These are phyloP conservation scores for Steatocranus sp. DNA, from an alignment of 2,797 vertebrate species.

Conservation along the genomic window DNA sequence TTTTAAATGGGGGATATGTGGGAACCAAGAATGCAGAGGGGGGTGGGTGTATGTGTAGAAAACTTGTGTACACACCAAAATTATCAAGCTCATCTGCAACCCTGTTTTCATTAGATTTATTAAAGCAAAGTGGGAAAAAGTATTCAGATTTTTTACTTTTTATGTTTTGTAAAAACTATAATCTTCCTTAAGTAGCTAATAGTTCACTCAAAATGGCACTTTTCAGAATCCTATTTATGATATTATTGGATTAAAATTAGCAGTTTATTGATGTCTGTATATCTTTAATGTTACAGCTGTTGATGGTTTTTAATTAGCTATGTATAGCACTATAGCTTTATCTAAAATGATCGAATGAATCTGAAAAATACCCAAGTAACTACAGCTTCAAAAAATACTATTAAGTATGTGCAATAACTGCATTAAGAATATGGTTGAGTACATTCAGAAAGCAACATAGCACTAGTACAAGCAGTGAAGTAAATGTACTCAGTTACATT, in stretches of 20 bases:
- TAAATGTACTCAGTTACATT: not conserved
- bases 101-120: not conserved
- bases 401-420: not conserved
- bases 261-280: not conserved
- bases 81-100: not conserved
- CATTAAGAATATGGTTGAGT: not conserved
- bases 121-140: not conserved
- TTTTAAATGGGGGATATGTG: not conserved
- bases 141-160: not conserved
- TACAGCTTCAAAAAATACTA: not conserved
- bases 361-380: not conserved
- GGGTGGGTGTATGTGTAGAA: not conserved
- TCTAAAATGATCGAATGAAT: not conserved
- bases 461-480: not conserved
- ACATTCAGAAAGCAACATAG: not conserved
- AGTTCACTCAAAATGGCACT: not conserved
- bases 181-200: not conserved
- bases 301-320: fast-evolving
- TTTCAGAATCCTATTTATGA: not conserved
- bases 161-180: not conserved
- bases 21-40: not conserved
- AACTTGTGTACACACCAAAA: not conserved
- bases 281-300: not conserved
- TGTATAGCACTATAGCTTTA: not conserved
- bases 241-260: not conserved